phyloP scores from a whole-genome alignment of 2,797 vertebrate species.

The Lepus oiostolus region DNA sequence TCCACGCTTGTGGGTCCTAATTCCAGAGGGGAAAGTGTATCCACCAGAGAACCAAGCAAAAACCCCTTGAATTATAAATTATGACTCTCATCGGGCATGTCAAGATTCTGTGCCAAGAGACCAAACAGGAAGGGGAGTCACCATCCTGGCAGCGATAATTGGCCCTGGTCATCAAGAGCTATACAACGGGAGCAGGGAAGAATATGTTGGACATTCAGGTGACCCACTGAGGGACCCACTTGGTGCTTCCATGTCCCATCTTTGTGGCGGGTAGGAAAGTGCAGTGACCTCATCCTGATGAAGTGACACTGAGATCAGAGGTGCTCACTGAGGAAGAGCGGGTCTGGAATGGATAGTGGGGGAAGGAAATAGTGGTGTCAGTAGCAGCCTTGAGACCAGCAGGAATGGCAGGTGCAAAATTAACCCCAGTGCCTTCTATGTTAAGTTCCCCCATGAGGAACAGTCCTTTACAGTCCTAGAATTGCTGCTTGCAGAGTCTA shows the following conservation, averaged over 20 bases:
- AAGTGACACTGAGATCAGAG: background rate
- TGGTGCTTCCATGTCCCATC: background rate
- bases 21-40: background rate
- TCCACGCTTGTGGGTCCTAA: background rate
- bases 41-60: background rate
- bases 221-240: background rate
- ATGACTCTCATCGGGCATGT: background rate
- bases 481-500: background rate
- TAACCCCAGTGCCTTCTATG: background rate
- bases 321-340: background rate
- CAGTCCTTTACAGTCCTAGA: background rate
- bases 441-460: background rate
- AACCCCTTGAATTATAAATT: conserved; percentile 8
- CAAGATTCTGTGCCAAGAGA: background rate
- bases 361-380: background rate
- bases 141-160: background rate
- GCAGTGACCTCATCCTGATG: background rate
- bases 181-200: background rate
- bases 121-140: background rate
- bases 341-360: background rate
- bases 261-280: background rate
- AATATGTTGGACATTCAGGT: background rate
- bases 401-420: background rate
- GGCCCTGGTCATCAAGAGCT: background rate
- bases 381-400: background rate